Evolutionary conservation across 2,113 vertebrate species (phyloP), one percentile per base, ranked within the genome.

Genomic region (Cynoglossus semilaevis): DNA sequence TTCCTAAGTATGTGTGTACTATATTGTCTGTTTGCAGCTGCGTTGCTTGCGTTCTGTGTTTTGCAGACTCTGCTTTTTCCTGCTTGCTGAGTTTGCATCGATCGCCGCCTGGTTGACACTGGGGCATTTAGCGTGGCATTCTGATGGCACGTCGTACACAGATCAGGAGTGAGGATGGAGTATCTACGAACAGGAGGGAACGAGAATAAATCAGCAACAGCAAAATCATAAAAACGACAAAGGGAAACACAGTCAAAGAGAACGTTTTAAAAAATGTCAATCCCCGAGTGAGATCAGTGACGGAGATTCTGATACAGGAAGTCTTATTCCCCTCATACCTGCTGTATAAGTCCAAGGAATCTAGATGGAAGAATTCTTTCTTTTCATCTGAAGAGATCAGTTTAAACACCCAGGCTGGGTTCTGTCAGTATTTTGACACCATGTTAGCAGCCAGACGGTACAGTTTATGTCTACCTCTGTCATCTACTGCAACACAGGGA

Each of bases 391-490:
- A 9, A 36, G 65, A 69, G 65, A 69, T 40, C 35, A 40, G 51
- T 70, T 63, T 16, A 45, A 72, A 70, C 63, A 48, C 52, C 45
- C 48, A 29, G 71, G 58, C 29, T 66, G 37, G 50, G 48, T 45
- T 68, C 17, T 46, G 58, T 67, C 40, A 71, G 69, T 78, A 79
- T 75, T 77, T 79, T 84, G 81, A 84, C 70, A 70, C 68, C 45
- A 49, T 67, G 63, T 79, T 70, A 45, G 40, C 45, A 83, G 67
- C 70, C 71, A 84, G 80, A 74, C 66, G 22, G 46, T 40, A 56
- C 54, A 69, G 78, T 82, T 79, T 84, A 79, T 66, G 72, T 83
- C 70, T 81, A 12, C 15, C 68, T 54, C 51, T 63, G 70, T 35
- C 53, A 67, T 66, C 52, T 54, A 56, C 60, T 43, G 54, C 62